Evolutionary conservation across 2,888 invertebrate species (phyloP), one percentile per base, ranked within the genome.

Genomic region (Drosophila atripex): DNA sequence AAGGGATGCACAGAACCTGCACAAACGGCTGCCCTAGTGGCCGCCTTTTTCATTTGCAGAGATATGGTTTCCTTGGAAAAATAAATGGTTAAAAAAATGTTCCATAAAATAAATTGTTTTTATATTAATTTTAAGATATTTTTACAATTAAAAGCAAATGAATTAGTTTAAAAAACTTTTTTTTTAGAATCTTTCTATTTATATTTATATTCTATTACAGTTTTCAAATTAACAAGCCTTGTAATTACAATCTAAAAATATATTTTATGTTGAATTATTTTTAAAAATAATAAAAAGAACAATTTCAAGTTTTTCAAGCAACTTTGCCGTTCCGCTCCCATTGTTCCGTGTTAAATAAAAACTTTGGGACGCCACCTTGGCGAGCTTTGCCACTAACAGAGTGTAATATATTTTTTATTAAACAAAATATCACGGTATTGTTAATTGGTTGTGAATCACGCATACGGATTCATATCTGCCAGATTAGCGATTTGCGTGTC

Each of bases 1-100:
- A 93, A 94, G 71, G 99, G 99, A 25, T 96, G 97, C 72, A 96
- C 94, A 89, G 99, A 99, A 92, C 95, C 95, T 77, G 94, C 98
- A 47, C 99, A 99, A 92, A 93, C 98, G 14, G 95, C 97, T 58
- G 95, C 97, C 0, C 93, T 99, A 54, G 94, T 99, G 53, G 94
- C 97, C n/a, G 95, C 96, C 6, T 99, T 99, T 92, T 95, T 96
- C 80, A 92, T 93, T 32, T 95, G 95, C 11, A 93, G 97, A 70
- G 94, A 95, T 71, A 88, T 91, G 89, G 90, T 91, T 46, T 89
- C 90, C 3, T 65, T 91, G 57, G 91, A 91, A 43, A 88, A 64
- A 43, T 46, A 23, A 43, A 43, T 9, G 8, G 21, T 43, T 9
- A 11, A 43, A 41, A 41, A 18, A 35, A 14, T 35, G 6, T n/a